Evolutionary conservation across 2,888 invertebrate species (phyloP), one percentile per base, ranked within the genome.

Genomic region (Polydrusus pterygomalis): DNA sequence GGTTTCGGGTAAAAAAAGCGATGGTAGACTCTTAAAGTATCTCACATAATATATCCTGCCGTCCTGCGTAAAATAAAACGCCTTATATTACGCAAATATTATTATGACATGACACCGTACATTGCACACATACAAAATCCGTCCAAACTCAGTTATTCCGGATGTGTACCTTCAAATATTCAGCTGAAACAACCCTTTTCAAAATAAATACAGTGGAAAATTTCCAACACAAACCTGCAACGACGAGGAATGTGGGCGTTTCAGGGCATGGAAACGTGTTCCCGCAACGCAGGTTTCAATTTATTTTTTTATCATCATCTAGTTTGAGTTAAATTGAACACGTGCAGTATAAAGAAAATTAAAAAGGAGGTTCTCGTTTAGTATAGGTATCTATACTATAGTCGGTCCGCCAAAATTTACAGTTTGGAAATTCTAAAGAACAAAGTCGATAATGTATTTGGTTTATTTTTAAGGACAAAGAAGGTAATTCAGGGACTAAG

Each of bases 131-230:
- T n/a, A 62, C 51, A 70, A 62, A 62, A 49, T 18, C 38, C 13
- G 17, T 63, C 45, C 38, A 34, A 47, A 70, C 70, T 38, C n/a
- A 62, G 70, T 70, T 70, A 70, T 62, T 38, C 49, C 70, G 34
- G 60, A 47, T 49, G 45, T 70, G 34, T 70, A 63, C 70, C 40
- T 64, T 20, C 40, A 25, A 73, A 58, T 43, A 54, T 67, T 30
- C 64, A 10, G 40, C 18, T 30, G 40, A 54, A 62, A 69, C 62
- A 54, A 30, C 62, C 67, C 63, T 30, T 74, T 74, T 74, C 47
- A 40, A 62, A 51, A 43, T 62, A 74, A 74, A 74, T 74, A 68
- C 54, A 43, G 62, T 58, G 74, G 68, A 74, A 74, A 68, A 74
- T 74, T 67, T 74, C 17, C 68, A 74, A 60, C 58, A 64, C 60